Evolutionary conservation across 2,888 invertebrate species (phyloP).

Genomic region (Phalera bucephala): DNA sequence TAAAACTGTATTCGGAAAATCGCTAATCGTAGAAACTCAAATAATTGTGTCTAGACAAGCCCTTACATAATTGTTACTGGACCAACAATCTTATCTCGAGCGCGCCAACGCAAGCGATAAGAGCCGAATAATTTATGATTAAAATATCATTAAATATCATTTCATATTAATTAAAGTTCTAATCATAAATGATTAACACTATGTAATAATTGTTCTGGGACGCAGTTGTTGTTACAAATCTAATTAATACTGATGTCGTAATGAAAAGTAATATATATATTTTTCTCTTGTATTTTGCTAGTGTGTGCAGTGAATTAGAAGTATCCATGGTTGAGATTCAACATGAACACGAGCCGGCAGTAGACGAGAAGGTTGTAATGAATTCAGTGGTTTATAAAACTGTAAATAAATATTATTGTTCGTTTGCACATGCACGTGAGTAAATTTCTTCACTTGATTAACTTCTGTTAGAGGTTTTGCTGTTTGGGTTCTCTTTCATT

Average conservation of each 20-base stretch:
- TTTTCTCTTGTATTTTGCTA: not conserved
- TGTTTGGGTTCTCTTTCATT: too few relatives aligned
- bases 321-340: not conserved
- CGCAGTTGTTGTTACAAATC: not conserved
- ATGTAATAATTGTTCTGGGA: not conserved
- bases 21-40: too few relatives aligned
- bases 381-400: slow-evolving; percentile 35
- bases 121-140: slow-evolving; percentile 4
- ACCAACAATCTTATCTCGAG: too few relatives aligned
- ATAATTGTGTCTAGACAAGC: too few relatives aligned
- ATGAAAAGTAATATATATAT: not conserved
- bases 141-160: not conserved
- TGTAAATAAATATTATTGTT: slow-evolving; percentile 46
- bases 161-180: not conserved
- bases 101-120: too few relatives aligned
- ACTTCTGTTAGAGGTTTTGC: too few relatives aligned
- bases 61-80: too few relatives aligned
- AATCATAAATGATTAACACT: not conserved
- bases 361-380: slow-evolving; percentile 10
- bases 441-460: slow-evolving; percentile 6
- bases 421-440: slow-evolving; percentile 30
- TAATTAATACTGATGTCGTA: not conserved
- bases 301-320: not conserved
- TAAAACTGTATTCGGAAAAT: too few relatives aligned
- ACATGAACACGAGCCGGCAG: too few relatives aligned